A percentile compares a stretch with the other conserved stretches of the same genome.
Conservation (phyloP, 2,888 invertebrate species). For the Chironomus riparius region DNA sequence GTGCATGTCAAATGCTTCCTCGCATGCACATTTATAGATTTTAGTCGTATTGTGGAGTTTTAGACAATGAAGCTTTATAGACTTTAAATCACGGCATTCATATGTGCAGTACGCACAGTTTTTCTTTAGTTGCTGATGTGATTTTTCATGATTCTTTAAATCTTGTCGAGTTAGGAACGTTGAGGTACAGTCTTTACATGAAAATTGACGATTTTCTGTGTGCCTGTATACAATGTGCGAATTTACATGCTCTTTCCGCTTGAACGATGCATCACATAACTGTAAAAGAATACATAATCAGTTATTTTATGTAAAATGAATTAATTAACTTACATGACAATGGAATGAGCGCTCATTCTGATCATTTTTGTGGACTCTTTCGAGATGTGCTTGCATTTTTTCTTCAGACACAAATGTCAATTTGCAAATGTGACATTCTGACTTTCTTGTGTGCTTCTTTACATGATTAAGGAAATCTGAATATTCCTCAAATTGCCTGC, state of each 20-base stretch:
- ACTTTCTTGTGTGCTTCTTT: conserved; percentile 1
- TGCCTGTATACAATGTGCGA: conserved; percentile 2
- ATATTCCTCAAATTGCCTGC: not conserved
- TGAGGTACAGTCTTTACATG: not conserved
- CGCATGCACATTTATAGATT: conserved; percentile 7
- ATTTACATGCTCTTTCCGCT: conserved; percentile 3
- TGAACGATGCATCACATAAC: not conserved
- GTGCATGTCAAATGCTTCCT: not conserved
- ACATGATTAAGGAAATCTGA: not conserved
- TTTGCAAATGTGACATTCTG: conserved; percentile 6
- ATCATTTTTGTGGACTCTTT: not conserved
- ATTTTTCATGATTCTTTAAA: conserved; percentile 1
- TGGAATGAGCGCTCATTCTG: not conserved
- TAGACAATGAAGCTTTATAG: not conserved
- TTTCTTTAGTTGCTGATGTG: not conserved
- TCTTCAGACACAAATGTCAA: not conserved
- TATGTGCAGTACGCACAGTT: not conserved
- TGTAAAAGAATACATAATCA: not conserved
- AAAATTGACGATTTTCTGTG: not conserved
- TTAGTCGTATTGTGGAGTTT: not conserved
- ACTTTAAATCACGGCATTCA: conserved; percentile 7
- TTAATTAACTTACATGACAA: not conserved
- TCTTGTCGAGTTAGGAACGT: conserved; percentile 8
- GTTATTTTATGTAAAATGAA: not conserved
- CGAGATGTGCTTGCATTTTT: not conserved